Percentiles rank a stretch among this genome's conserved stretches.
Evolutionary conservation across 2,113 vertebrate species (phyloP).

Genomic region (Tetrao urogallus): DNA sequence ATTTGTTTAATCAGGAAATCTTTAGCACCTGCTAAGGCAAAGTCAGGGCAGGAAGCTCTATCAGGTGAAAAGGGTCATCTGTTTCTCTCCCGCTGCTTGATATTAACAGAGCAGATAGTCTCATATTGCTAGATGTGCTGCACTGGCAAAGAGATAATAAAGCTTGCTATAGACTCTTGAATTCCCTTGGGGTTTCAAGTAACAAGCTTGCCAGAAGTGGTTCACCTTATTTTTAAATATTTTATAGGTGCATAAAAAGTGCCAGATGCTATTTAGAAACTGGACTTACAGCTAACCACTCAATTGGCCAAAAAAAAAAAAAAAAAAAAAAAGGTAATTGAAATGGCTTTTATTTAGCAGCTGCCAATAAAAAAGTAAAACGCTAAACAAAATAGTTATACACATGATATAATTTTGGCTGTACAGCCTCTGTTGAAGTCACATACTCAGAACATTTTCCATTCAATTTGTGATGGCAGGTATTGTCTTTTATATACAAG

Average conservation of each 20-base stretch:
- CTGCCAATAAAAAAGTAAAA: neutral
- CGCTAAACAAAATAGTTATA: neutral
- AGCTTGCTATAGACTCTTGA: conserved; percentile 23
- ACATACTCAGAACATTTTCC: conserved; percentile 8
- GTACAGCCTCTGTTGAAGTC: neutral
- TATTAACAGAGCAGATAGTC: neutral
- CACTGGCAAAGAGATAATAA: conserved; percentile 23
- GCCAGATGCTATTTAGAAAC: conserved; percentile 39
- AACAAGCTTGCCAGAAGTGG: conserved; percentile 28
- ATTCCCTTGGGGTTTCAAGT: conserved; percentile 48
- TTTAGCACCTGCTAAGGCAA: neutral
- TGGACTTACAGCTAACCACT: neutral
- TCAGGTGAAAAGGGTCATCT: neutral
- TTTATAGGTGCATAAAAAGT: conserved; percentile 36
- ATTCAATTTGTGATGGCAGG: conserved; percentile 17
- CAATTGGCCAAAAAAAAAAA: neutral
- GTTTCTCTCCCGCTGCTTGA: neutral
- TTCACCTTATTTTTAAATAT: conserved; percentile 62
- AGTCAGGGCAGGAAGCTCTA: neutral
- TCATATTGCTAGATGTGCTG: neutral
- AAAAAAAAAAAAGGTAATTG: neutral
- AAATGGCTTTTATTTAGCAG: neutral
- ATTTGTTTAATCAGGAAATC: conserved; percentile 33
- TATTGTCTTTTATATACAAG: conserved; percentile 14
- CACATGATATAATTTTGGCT: neutral